phyloP scores from a whole-genome alignment of 2,797 vertebrate genomes.

The Scleropages formosus region DNA sequence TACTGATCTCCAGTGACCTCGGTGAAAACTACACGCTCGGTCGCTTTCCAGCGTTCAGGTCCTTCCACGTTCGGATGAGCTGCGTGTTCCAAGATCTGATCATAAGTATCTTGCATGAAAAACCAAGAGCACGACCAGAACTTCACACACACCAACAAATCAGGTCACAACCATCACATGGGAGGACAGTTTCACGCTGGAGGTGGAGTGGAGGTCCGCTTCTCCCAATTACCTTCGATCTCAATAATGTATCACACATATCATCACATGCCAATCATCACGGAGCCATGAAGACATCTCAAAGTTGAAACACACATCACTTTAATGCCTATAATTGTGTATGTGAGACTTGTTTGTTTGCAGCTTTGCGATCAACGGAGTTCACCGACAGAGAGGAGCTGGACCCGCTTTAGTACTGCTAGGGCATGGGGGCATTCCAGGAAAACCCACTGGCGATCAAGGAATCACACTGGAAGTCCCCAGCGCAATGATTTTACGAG shows the following conservation, averaged over 20 bases:
- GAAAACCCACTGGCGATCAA: neutral
- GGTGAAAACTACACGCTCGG: too few species aligned
- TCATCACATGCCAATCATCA: neutral
- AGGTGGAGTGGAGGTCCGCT: too few species aligned
- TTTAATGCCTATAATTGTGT: constrained; percentile 10
- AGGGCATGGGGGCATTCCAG: neutral
- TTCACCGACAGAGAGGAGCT: neutral
- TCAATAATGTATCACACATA: neutral
- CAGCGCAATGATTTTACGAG: neutral
- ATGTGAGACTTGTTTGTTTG: neutral
- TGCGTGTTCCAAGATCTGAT: too few species aligned
- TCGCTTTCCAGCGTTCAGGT: too few species aligned
- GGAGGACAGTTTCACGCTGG: too few species aligned
- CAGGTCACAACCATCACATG: too few species aligned
- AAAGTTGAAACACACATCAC: neutral
- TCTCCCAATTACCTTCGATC: too few species aligned
- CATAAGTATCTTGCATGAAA: too few species aligned
- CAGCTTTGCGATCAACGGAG: constrained; percentile 11
- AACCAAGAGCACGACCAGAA: too few species aligned
- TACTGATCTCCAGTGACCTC: too few species aligned
- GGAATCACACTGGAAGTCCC: neutral
- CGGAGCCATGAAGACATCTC: neutral
- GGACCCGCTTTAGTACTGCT: neutral
- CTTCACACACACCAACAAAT: too few species aligned
- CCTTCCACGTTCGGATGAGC: too few species aligned